A percentile compares a stretch with the other conserved stretches of the same genome.
These are phyloP conservation scores for Gobiocypris rarus DNA, from an alignment of 2,113 vertebrate species.

Conservation along the genomic window DNA sequence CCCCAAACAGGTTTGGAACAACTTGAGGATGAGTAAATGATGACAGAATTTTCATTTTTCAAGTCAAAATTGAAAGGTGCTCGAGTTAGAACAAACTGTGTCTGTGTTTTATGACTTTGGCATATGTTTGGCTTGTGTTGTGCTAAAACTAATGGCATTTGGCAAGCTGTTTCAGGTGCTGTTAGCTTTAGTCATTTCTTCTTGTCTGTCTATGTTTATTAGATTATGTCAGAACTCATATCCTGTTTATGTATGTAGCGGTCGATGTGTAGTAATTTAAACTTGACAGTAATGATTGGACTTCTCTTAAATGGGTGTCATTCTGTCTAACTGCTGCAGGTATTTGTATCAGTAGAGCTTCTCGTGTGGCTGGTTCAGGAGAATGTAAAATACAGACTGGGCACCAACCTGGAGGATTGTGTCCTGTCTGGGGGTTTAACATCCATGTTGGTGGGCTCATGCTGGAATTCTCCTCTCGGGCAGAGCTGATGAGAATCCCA, in stretches of 20 bases:
- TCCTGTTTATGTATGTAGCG: not conserved
- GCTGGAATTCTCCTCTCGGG: conserved; percentile 32
- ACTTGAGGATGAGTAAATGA: too few species aligned
- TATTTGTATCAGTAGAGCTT: not conserved
- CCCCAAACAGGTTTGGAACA: too few species aligned
- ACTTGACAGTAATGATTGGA: not conserved
- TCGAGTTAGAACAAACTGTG: not conserved
- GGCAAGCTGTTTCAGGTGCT: not conserved
- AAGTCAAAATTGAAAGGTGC: not conserved
- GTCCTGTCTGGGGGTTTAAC: conserved; percentile 15
- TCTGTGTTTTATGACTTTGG: conserved; percentile 20
- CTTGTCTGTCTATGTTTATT: not conserved
- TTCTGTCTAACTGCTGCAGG: not conserved
- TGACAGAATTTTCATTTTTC: not conserved
- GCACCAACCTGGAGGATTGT: conserved; percentile 21
- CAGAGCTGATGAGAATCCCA: conserved; percentile 36
- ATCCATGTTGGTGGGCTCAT: conserved; percentile 35
- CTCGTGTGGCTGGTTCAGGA: not conserved
- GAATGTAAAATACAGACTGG: conserved; percentile 31
- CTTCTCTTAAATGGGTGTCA: conserved; percentile 6
- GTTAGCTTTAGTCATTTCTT: conserved; percentile 6
- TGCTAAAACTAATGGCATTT: conserved; percentile 22
- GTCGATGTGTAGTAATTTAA: not conserved
- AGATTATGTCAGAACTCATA: conserved; percentile 1
- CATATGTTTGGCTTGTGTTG: not conserved